phyloP scores from a whole-genome alignment of 2,888 invertebrate genomes.

The Ariolimax columbianus region DNA sequence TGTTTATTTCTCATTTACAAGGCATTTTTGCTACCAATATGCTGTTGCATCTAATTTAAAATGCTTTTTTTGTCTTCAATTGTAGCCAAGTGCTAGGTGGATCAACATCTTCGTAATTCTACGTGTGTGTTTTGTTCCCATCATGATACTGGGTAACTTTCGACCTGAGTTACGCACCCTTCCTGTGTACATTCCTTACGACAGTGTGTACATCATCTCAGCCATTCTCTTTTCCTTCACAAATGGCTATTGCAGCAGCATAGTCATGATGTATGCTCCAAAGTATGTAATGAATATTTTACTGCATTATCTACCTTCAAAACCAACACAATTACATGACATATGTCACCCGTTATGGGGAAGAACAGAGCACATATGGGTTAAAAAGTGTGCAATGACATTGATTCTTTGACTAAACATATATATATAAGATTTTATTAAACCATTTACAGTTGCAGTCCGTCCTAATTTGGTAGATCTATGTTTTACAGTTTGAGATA shows the following conservation, averaged over 20 bases:
- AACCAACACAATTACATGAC: no score
- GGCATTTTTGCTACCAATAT: no score
- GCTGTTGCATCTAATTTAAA: no score
- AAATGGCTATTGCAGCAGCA: constrained; percentile 94
- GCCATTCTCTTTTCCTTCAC: constrained; percentile 89
- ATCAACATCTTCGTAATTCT: constrained; percentile 86
- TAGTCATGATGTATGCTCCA: constrained; percentile 94
- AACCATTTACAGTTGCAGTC: no score
- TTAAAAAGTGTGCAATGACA: no score
- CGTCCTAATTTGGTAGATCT: no score
- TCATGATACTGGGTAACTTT: constrained; percentile 95
- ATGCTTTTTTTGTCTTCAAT: background rate
- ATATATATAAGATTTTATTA: no score
- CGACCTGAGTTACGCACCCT: constrained; percentile 81
- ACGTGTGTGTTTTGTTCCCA: constrained; percentile 89
- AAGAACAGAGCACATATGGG: no score
- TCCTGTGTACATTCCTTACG: constrained; percentile 85
- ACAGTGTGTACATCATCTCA: constrained; percentile 89
- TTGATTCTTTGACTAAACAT: no score
- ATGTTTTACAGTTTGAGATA: no score
- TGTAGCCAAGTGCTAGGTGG: constrained; percentile 78
- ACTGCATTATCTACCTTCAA: background rate
- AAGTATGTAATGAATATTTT: constrained; percentile 46
- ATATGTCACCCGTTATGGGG: no score
- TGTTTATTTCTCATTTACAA: no score